Percentiles rank a stretch among this genome's conserved stretches.
Conservation (phyloP, 92 coral and sea anemone species). For the Parazoanthus swiftii region DNA sequence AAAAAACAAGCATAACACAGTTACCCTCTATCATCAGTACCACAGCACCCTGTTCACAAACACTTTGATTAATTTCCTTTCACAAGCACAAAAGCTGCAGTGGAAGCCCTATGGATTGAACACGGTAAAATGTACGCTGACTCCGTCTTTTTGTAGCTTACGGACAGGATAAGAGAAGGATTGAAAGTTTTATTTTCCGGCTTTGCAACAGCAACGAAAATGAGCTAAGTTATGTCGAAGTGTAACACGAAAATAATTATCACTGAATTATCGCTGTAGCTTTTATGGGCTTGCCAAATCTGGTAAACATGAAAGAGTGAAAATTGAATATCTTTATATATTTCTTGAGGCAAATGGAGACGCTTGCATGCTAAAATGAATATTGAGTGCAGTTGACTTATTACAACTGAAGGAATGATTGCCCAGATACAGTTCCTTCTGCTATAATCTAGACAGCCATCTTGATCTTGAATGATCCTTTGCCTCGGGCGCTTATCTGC, state of each 20-base stretch:
- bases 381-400: background rate
- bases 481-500: slow-evolving; percentile 31
- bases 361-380: background rate
- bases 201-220: background rate
- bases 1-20: background rate
- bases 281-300: background rate
- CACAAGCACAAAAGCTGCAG: background rate
- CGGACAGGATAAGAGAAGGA: background rate
- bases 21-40: background rate
- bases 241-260: background rate
- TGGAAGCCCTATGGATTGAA: background rate
- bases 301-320: background rate
- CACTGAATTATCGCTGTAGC: background rate
- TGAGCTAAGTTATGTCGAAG: background rate
- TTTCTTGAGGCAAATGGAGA: background rate
- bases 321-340: background rate
- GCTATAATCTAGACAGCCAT: slow-evolving; percentile 7
- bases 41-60: background rate
- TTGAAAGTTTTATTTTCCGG: too few relatives aligned
- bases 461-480: slow-evolving; percentile 2
- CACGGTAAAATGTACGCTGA: too few relatives aligned
- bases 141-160: background rate
- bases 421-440: background rate
- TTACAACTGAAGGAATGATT: background rate
- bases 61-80: background rate